Evolutionary conservation across 2,888 invertebrate genomes (phyloP), one percentile per base, ranked within the genome.

Genomic region (Amorpha juglandis): DNA sequence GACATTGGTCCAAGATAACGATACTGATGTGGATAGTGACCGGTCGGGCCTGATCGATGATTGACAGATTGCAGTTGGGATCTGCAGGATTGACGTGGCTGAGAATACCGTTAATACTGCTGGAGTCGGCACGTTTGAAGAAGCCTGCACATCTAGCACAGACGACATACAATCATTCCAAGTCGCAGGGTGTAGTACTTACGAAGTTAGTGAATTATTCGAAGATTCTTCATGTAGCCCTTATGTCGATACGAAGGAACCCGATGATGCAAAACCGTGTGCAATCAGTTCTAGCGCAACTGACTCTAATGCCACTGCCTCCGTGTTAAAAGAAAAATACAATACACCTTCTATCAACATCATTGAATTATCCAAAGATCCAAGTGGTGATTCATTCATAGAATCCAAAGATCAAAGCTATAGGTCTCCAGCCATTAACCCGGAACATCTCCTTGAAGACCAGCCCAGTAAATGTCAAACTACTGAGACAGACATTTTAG

Each of bases 1-100:
- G 12, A 58, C 58, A 4, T 6, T 33, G 1, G 38, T 58, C 12
- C 58, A 58, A 19, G 58, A 58, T 19, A 58, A 58, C 38, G 58
- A 58, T 11, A 58, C 85, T 84, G 0, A 84, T 83, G 0, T 87
- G 85, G 16, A 87, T 84, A 0, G 86, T 84, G 19, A 72, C 78
- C 1, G 90, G 90, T 58, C 67, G 87, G 0, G 58, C 12, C 42
- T 58, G 42, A 58, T 58, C 38, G 58, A 58, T 42, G 58, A 68
- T 42, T 19, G 67, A 50, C 45, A 55, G 9, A 63, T 58, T 14
- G 33, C n/a, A 16, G 62, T n/a, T 33, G 51, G 62, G 58, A 38
- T 58, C 12, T 47, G 12, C 48, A 51, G 27, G 58, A 42, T 38
- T 58, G 42, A 58, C 42, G 42, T 21, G 58, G 42, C 58, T 42